Percentiles rank a stretch among this genome's conserved stretches.
These are phyloP conservation scores for Squalus acanthias DNA, from an alignment of 2,797 vertebrate species.

Conservation along the genomic window DNA sequence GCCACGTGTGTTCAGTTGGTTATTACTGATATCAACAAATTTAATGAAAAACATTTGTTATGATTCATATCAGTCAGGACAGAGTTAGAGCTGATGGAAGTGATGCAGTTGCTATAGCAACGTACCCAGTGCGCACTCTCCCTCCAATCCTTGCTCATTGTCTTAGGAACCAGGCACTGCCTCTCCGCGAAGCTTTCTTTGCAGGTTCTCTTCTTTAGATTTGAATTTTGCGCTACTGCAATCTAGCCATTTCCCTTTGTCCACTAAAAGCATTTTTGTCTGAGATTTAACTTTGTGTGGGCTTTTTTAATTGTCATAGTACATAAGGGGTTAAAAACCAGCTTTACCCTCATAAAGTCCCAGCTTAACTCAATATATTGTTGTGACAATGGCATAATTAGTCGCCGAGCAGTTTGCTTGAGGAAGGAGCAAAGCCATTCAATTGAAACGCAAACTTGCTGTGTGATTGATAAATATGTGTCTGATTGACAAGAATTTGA, in stretches of 20 bases:
- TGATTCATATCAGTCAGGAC: neutral
- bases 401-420: too few relatives aligned
- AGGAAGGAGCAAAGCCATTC: neutral
- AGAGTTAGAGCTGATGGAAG: neutral
- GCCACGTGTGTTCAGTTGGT: neutral
- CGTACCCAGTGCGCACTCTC: neutral
- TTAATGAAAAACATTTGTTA: neutral
- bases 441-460: neutral
- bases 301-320: neutral
- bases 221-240: neutral
- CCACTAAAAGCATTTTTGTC: neutral
- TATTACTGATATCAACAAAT: neutral
- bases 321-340: neutral
- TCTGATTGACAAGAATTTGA: too few relatives aligned
- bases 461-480: neutral
- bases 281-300: neutral
- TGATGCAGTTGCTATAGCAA: slow-evolving; percentile 15
- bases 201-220: neutral
- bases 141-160: neutral
- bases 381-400: too few relatives aligned
- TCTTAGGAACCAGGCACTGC: neutral
- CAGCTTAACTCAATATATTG: neutral
- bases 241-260: neutral
- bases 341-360: neutral
- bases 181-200: neutral